Percentiles rank a stretch among this genome's conserved stretches.
These are phyloP conservation scores for Trigoniulus corallinus DNA, from an alignment of 1,140 invertebrate species.

Conservation along the genomic window DNA sequence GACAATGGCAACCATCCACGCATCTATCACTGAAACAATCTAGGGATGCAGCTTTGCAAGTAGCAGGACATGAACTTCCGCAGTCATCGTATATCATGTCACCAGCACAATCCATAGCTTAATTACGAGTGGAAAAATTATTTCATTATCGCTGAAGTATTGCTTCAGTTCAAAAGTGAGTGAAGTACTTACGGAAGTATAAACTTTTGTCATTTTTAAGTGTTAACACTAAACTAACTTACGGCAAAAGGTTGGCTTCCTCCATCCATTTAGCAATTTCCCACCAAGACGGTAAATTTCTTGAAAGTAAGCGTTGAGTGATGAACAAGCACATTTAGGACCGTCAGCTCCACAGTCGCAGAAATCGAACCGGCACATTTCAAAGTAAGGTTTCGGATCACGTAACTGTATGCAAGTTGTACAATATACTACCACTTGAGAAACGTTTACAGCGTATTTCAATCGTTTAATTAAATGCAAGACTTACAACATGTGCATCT, in stretches of 20 bases:
- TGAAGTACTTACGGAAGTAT: neutral
- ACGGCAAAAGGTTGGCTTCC: conserved; percentile 55
- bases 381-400: conserved; percentile 23
- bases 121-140: neutral
- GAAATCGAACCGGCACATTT: conserved; percentile 58
- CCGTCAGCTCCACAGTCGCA: conserved; percentile 44
- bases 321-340: conserved; percentile 23
- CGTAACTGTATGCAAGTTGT: conserved; percentile 27
- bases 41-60: conserved; percentile 15
- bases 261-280: conserved; percentile 33
- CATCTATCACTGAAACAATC: conserved; percentile 28
- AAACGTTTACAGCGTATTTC: no score
- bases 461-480: no score
- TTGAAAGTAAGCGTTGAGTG: neutral
- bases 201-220: neutral
- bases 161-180: neutral
- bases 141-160: no score
- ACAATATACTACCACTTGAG: neutral
- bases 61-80: conserved; percentile 20
- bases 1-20: conserved; percentile 75
- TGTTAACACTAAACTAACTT: conserved; percentile 28
- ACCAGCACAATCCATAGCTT: conserved; percentile 10
- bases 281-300: neutral
- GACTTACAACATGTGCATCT: neutral
- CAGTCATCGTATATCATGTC: conserved; percentile 21